Percentiles rank a stretch among this genome's conserved stretches.
phyloP scores from a whole-genome alignment of 2,888 invertebrate genomes.

The Macrophya annulata region DNA sequence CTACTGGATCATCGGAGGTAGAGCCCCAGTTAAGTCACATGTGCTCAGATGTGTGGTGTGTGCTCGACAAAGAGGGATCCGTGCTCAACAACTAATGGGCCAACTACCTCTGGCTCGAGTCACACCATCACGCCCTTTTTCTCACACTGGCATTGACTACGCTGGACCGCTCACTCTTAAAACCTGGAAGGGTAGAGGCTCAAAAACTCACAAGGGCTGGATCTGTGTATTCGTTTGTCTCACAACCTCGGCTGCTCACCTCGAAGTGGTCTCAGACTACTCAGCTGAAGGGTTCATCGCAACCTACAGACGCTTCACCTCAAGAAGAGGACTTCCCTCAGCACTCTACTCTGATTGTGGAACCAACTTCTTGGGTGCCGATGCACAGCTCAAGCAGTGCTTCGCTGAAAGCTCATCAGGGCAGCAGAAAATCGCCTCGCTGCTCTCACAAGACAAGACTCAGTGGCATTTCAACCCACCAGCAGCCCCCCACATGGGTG shows the following conservation, averaged over 20 bases:
- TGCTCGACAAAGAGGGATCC: conserved; percentile 49
- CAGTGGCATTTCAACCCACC: conserved; percentile 42
- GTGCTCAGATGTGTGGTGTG: conserved; percentile 43
- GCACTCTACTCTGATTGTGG: conserved; percentile 28
- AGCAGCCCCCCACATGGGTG: conserved; percentile 64
- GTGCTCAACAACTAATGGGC: conserved; percentile 63
- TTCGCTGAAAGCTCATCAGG: conserved; percentile 30
- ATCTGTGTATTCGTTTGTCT: conserved; percentile 60
- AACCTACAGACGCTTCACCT: conserved; percentile 51
- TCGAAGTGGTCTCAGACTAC: conserved; percentile 57
- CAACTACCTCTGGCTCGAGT: conserved; percentile 61
- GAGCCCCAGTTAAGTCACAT: conserved; percentile 37
- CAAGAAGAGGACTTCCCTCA: conserved; percentile 48
- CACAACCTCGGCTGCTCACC: conserved; percentile 56
- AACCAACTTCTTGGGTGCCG: conserved; percentile 32
- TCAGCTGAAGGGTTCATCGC: conserved; percentile 57
- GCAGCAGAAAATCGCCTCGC: conserved; percentile 11
- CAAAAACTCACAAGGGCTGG: conserved; percentile 54
- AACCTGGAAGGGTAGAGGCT: conserved; percentile 32
- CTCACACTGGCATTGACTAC: conserved; percentile 10
- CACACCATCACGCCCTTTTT: conserved; percentile 38
- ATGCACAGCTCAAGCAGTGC: conserved; percentile 30
- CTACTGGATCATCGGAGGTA: conserved; percentile 37
- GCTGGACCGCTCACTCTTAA: conserved; percentile 47
- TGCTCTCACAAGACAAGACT: background rate